Evolutionary conservation across 2,888 invertebrate genomes (phyloP).

Genomic region (Muschampia plurimacula): DNA sequence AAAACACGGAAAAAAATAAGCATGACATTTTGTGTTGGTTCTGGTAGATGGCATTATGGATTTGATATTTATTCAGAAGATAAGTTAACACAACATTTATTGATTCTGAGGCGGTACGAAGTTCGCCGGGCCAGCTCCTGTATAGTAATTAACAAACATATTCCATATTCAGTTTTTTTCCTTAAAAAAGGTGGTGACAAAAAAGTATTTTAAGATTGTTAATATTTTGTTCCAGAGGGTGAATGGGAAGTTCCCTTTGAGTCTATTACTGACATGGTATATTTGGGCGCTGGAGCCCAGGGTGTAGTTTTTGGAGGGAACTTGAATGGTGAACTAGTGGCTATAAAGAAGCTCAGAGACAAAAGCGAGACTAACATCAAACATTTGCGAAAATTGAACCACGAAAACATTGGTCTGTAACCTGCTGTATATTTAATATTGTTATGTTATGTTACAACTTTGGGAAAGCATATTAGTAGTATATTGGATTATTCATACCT

Average conservation of each 20-base stretch:
- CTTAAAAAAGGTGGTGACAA: too few species aligned
- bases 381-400: slow-evolving; percentile 95
- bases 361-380: slow-evolving; percentile 96
- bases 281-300: slow-evolving; percentile 98
- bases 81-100: too few species aligned
- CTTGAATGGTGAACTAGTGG: slow-evolving; percentile 93
- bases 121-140: too few species aligned
- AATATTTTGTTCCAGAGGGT: slow-evolving; percentile 76
- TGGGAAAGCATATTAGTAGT: background rate
- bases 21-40: too few species aligned
- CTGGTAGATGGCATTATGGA: too few species aligned
- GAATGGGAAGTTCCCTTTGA: slow-evolving; percentile 99
- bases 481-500: background rate
- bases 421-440: background rate
- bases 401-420: slow-evolving; percentile 92
- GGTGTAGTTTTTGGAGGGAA: slow-evolving; percentile 97
- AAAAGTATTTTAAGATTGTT: too few species aligned
- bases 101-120: too few species aligned
- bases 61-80: too few species aligned
- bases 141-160: too few species aligned
- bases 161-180: too few species aligned
- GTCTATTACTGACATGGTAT: slow-evolving; percentile 93
- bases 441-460: too few species aligned
- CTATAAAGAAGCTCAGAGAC: slow-evolving; percentile 98
- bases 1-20: too few species aligned